Base-by-base conservation (phyloP, 2,797 vertebrate genomes). In the Anableps anableps region DNA sequence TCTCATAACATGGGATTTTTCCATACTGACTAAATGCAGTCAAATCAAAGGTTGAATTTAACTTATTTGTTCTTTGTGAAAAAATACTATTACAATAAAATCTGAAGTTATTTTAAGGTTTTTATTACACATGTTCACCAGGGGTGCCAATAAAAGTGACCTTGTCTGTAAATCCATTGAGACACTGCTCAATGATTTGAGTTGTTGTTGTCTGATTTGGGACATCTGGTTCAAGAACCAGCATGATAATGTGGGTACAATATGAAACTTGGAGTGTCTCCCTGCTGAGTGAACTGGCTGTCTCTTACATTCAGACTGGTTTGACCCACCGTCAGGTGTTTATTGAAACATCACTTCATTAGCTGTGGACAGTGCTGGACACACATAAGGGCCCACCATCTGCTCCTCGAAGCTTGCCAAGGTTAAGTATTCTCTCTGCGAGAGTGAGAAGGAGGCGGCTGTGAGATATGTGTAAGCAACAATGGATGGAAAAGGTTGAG, bases 341-440 rank as follows among this genome's bases (percentile, higher is more conserved):
- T 94, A 96, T 94, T 88, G 92, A 96, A 94, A 96, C 93, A 95
- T 96, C 94, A 93, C 93, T 95, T 95, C 91, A 95, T 95, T 94
- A 95, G 90, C 92, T 77, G 88, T 75, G 89, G 88, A 93, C 86
- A 86, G 91, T 86, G 88, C 93, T 84, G 91, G 86, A 91, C 88
- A 87, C 92, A 94, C 94, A 95, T 94, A 93, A 94, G 91, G 93
- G 85, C 86, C 83, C 74, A 86, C 94, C 95, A 95, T 96, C 95
- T 96, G 95, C 92, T 95, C 93, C 93, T 84, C 21, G 78, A 90
- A 87, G 91, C 84, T 68, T 47, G 87, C 94, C 95, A 96, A 95
- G 94, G 94, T 96, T 95, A 96, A 94, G 93, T 86, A 91, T 89
- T 84, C 91, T 90, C 84, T 80, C 81, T 86, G 88, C 41, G 19